phyloP scores from a whole-genome alignment of 2,888 invertebrate genomes.

The Gymnocheta viridis region DNA sequence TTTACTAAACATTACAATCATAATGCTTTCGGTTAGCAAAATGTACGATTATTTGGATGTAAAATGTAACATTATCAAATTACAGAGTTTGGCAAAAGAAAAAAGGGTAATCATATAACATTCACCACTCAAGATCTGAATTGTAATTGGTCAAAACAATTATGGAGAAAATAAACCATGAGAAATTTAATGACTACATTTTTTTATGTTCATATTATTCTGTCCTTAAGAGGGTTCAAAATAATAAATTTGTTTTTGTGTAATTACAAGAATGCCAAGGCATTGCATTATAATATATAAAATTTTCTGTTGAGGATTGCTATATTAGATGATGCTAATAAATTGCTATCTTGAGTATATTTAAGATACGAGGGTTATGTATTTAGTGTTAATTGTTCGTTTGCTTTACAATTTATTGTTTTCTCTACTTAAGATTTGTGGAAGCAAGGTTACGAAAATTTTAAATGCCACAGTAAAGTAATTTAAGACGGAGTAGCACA shows the following conservation, averaged over 20 bases:
- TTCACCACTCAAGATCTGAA: slow-evolving; percentile 10
- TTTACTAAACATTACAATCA: slow-evolving; percentile 39
- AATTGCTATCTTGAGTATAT: slow-evolving; percentile 33
- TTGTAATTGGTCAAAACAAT: slow-evolving; percentile 58
- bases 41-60: neutral
- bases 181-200: slow-evolving; percentile 6
- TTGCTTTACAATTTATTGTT: too few relatives aligned
- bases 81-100: slow-evolving; percentile 19
- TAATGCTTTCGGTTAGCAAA: slow-evolving; percentile 42
- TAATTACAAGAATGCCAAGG: slow-evolving; percentile 42
- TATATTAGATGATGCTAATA: slow-evolving; percentile 23
- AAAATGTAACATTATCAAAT: neutral
- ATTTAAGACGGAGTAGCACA: too few relatives aligned
- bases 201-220: neutral
- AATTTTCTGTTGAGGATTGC: slow-evolving; percentile 4
- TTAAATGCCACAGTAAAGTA: too few relatives aligned
- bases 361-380: too few relatives aligned
- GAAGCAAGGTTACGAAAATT: too few relatives aligned
- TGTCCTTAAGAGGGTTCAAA: neutral
- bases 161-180: slow-evolving; percentile 11
- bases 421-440: too few relatives aligned
- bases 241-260: neutral
- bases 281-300: neutral
- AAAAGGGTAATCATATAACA: slow-evolving; percentile 34
- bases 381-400: too few relatives aligned